Conservation (phyloP, 2,888 invertebrate species). For the Agrilus biguttatus region DNA sequence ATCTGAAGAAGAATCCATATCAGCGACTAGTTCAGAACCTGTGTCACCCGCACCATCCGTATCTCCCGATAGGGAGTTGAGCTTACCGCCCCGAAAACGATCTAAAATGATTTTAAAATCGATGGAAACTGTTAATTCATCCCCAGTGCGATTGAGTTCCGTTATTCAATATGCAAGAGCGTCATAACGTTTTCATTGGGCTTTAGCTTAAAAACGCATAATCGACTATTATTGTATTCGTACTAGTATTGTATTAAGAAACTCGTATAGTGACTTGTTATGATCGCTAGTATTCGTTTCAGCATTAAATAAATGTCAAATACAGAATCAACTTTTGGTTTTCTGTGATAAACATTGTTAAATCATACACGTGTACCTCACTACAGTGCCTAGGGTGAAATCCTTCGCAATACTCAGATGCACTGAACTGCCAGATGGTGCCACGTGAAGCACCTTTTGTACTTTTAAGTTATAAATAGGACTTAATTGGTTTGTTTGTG, state of each 20-base stretch:
- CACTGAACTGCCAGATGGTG: slow-evolving; percentile 3
- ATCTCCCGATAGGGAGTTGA: slow-evolving; percentile 40
- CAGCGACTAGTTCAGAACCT: slow-evolving; percentile 46
- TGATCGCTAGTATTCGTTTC: too few species aligned
- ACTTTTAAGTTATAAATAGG: too few species aligned
- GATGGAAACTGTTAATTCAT: slow-evolving; percentile 32
- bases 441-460: too few species aligned
- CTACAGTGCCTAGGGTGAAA: slow-evolving; percentile 31
- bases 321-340: slow-evolving; percentile 16
- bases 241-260: too few species aligned
- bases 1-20: slow-evolving; percentile 36
- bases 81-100: slow-evolving; percentile 64
- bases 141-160: slow-evolving; percentile 41
- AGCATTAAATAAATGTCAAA: too few species aligned
- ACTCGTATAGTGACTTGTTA: too few species aligned
- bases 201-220: too few species aligned
- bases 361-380: slow-evolving; percentile 30
- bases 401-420: slow-evolving; percentile 23
- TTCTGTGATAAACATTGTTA: slow-evolving; percentile 30
- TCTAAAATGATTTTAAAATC: slow-evolving; percentile 60
- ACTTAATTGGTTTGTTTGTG: too few species aligned
- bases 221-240: too few species aligned
- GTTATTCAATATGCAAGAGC: slow-evolving; percentile 79
- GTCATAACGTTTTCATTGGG: slow-evolving; percentile 27
- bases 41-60: slow-evolving; percentile 33